Percentiles rank a stretch among this genome's conserved stretches.
Conservation (phyloP, 2,888 invertebrate genomes). For the Steinernema carpocapsae region DNA sequence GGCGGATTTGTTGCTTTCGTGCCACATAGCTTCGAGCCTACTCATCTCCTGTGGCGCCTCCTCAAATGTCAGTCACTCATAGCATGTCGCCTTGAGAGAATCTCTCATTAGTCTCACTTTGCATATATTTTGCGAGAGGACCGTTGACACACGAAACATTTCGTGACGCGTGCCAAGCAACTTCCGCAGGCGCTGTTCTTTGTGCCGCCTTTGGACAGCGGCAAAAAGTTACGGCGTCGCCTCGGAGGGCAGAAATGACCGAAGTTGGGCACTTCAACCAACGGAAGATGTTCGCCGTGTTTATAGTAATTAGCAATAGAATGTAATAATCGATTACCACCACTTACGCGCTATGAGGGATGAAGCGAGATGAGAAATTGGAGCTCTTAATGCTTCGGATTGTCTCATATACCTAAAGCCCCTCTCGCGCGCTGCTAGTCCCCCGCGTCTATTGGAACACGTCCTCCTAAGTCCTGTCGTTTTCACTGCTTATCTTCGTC, state of each 20-base stretch:
- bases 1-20: slow-evolving; percentile 7
- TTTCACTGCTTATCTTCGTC: neutral
- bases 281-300: neutral
- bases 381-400: slow-evolving; percentile 30
- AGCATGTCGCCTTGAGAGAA: neutral
- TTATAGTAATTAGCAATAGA: slow-evolving; percentile 15
- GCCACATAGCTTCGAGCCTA: neutral
- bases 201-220: neutral
- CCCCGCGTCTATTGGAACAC: neutral
- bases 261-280: neutral
- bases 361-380: slow-evolving; percentile 33
- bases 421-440: slow-evolving; percentile 28
- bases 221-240: too few species aligned
- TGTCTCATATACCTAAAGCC: slow-evolving; percentile 35
- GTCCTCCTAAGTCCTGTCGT: neutral
- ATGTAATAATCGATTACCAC: slow-evolving; percentile 20
- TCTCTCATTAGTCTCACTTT: slow-evolving; percentile 33
- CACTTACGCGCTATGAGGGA: neutral
- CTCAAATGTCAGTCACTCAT: neutral
- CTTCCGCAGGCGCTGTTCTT: slow-evolving; percentile 15
- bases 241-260: slow-evolving; percentile 22
- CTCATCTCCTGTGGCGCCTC: neutral
- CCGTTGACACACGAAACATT: slow-evolving; percentile 34
- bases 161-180: slow-evolving; percentile 10
- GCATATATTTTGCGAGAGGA: slow-evolving; percentile 5